Percentiles rank a stretch among this genome's conserved stretches.
These are phyloP conservation scores for Coelinius sp. DNA, from an alignment of 2,888 invertebrate genomes.

Conservation along the genomic window DNA sequence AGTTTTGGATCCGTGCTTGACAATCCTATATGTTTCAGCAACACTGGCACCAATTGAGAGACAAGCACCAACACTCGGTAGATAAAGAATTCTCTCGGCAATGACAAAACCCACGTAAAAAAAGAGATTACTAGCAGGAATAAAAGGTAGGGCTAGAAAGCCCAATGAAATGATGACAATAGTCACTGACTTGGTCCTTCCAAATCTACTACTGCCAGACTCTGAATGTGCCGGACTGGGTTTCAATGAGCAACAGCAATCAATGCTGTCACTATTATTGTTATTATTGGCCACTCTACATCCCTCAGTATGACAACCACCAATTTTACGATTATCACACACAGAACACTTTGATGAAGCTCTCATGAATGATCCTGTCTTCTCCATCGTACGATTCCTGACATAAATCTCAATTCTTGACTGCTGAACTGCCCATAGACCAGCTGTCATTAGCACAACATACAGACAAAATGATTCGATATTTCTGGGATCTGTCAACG, in stretches of 20 bases:
- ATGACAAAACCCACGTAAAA: slow-evolving; percentile 99
- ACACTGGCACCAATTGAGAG: slow-evolving; percentile 83
- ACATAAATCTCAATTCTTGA: slow-evolving; percentile 42
- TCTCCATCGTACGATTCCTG: slow-evolving; percentile 49
- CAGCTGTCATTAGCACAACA: slow-evolving; percentile 65
- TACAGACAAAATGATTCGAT: slow-evolving; percentile 84
- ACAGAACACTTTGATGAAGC: slow-evolving; percentile 75
- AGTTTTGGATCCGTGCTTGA: slow-evolving; percentile 69
- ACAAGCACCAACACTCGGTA: slow-evolving; percentile 96
- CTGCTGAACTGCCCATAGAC: slow-evolving; percentile 56
- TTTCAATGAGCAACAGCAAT: slow-evolving; percentile 69
- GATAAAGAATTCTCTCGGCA: slow-evolving; percentile 95
- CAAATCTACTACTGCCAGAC: slow-evolving; percentile 56
- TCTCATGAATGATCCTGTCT: slow-evolving; percentile 32
- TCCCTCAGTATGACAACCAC: slow-evolving; percentile 79
- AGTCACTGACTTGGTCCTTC: slow-evolving; percentile 69
- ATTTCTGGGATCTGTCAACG: slow-evolving; percentile 85
- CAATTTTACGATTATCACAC: slow-evolving; percentile 78
- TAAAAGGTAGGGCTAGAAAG: slow-evolving; percentile 90
- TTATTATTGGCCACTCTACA: slow-evolving; percentile 83
- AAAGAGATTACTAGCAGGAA: slow-evolving; percentile 96
- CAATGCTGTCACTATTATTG: slow-evolving; percentile 71
- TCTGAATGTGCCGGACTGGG: slow-evolving; percentile 40
- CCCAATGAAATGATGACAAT: slow-evolving; percentile 76
- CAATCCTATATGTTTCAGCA: slow-evolving; percentile 60